Evolutionary conservation across 2,113 vertebrate genomes (phyloP), one percentile per base, ranked within the genome.

Genomic region (Actenoides hombroni): DNA sequence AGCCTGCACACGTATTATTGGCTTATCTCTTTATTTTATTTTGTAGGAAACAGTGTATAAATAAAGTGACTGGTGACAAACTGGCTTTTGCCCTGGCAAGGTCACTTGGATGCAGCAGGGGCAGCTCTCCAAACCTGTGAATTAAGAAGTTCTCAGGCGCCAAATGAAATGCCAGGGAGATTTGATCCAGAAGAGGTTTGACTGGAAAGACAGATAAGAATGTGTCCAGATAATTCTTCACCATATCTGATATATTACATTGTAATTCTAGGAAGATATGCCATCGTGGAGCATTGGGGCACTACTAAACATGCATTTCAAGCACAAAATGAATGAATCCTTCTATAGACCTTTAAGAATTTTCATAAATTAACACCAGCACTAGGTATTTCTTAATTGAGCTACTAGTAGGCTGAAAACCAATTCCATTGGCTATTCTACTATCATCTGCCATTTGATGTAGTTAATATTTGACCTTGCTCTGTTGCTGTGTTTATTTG

Each of bases 171-270:
- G 6, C 4, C 33, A 56, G 16, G n/a, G 49, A 74, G 17, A 14
- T 16, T 54, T 65, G 6, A 6, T 83, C 24, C 53, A 42, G 21
- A 33, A 28, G 8, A 77, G 31, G 14, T 20, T 21, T 63, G 29
- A 18, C 8, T 69, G 24, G 7, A 54, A 77, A 14, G 57, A 51
- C 4, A 83, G 15, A 44, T 64, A 83, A 83, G 40, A 91, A 37
- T 46, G 5, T 21, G 4, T 21, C 51, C 17, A 63, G 10, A 7
- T 83, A 44, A 21, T 5, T 44, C 9, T 35, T 91, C 6, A 33
- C 26, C 4, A 24, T 0, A 1, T 54, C 33, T 48, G 37, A 44
- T 29, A 9, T 11, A 35, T 4, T 60, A 54, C 9, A 6, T 17
- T 37, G 14, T 48, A 84, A 33, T 61, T 85, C 29, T 26, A 51